Base-by-base conservation (phyloP, 1,140 invertebrate genomes). In the Zaprionus ornatus region DNA sequence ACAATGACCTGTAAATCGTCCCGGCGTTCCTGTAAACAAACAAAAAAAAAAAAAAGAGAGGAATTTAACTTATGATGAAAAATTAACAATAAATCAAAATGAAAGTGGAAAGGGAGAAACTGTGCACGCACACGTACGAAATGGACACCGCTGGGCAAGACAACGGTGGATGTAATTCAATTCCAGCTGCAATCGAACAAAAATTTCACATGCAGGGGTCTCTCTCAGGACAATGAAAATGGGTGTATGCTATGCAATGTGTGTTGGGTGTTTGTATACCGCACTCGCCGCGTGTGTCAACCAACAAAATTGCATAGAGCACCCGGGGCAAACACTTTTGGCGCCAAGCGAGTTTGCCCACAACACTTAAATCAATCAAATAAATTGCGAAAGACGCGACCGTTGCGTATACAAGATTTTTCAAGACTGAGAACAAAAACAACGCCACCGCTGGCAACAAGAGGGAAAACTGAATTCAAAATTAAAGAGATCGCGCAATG, bases 1-100 rank as follows among this genome's bases (percentile, higher is more conserved):
- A 91, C 84, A 80, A 92, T 92, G 40, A 91, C 81, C 77, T 92
- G 88, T 57, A 92, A 91, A 82, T 92, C 91, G 91, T 92, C 91
- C 52, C 86, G 90, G 19, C 91, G 91, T 79, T 92, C 91, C 91
- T 92, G 75, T 32, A 82, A 85, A 17, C 45, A 60, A 15, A 15
- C 50, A 2, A n/a, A n/a, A 2, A n/a, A 27, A 13, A 54, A 48
- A n/a, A 19, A 35, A 59, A 13, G 62, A 23, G 25, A 54, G 35
- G 55, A 61, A 68, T 74, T 64, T 25, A 17, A 27, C 9, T 32
- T 17, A n/a, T 13, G 19, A 55, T 64, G 6, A 15, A 13, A 68
- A 65, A 37, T 69, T 25, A 59, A 66, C 69, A 65, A 61, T 60
- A 52, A 79, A 74, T 50, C 19, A 55, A 68, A 50, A 25, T 60